These are phyloP conservation scores for Drosophila setifemur DNA, from an alignment of 1,140 invertebrate genomes.

Conservation along the genomic window DNA sequence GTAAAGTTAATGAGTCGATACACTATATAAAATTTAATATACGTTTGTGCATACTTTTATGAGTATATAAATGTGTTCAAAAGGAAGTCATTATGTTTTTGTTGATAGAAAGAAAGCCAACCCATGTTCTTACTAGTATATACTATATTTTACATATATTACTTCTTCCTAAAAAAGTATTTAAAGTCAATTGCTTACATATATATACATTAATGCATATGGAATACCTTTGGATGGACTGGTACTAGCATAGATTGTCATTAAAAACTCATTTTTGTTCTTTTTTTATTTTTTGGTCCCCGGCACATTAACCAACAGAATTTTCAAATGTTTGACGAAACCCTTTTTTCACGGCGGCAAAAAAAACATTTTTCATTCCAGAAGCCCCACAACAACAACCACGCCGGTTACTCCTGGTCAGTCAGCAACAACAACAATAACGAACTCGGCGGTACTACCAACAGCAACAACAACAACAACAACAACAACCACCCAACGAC, in stretches of 20 bases:
- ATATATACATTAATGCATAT: too few species aligned
- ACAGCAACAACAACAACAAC: slow-evolving; percentile 35
- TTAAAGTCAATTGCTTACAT: too few species aligned
- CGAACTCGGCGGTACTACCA: slow-evolving; percentile 39
- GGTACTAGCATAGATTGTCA: slow-evolving; percentile 21
- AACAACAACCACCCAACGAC: slow-evolving; percentile 46
- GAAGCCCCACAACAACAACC: slow-evolving; percentile 57
- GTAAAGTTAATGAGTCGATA: too few species aligned
- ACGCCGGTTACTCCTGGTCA: slow-evolving; percentile 59
- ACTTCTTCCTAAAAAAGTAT: not conserved
- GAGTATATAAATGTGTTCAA: too few species aligned
- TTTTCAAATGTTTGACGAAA: slow-evolving; percentile 43
- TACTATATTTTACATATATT: too few species aligned
- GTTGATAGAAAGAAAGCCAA: too few species aligned
- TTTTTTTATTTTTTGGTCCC: slow-evolving; percentile 47
- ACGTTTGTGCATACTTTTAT: too few species aligned
- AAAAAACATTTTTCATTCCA: slow-evolving; percentile 52
- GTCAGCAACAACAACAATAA: slow-evolving; percentile 35
- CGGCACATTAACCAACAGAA: slow-evolving; percentile 43
- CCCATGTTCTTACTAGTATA: too few species aligned
- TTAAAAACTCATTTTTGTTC: slow-evolving; percentile 66
- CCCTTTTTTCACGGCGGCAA: slow-evolving; percentile 34
- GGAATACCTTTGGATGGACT: not conserved
- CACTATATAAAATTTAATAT: too few species aligned
- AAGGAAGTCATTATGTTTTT: too few species aligned